Evolutionary conservation across 2,797 vertebrate genomes (phyloP).

Genomic region (Tadarida brasiliensis): DNA sequence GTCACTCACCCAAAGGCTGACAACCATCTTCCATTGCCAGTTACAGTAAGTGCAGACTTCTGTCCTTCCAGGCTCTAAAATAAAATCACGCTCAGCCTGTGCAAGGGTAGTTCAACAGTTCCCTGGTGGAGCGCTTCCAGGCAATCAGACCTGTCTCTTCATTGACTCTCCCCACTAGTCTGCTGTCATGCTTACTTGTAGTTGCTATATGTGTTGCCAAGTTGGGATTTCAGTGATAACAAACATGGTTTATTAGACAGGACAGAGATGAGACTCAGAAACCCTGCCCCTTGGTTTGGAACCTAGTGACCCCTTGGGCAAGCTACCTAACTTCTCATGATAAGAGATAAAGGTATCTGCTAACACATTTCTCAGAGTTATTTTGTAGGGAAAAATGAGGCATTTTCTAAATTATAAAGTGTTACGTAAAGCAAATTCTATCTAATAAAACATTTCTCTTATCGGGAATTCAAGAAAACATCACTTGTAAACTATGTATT

Average conservation of each 20-base stretch:
- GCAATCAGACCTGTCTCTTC: not conserved
- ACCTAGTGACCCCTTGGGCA: not conserved
- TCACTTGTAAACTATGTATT: not conserved
- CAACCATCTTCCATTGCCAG: not conserved
- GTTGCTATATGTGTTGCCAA: not conserved
- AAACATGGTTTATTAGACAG: not conserved
- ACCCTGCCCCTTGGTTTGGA: not conserved
- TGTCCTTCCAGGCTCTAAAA: not conserved
- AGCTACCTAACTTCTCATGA: not conserved
- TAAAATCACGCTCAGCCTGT: not conserved
- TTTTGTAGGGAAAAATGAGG: not conserved
- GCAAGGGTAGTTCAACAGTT: not conserved
- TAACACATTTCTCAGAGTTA: not conserved
- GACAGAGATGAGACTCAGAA: not conserved
- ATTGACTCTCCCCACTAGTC: not conserved
- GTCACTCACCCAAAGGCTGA: not conserved
- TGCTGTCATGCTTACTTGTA: not conserved
- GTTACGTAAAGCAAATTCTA: not conserved
- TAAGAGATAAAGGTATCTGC: not conserved
- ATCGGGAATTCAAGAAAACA: not conserved
- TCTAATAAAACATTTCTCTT: not conserved
- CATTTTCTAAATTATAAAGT: not conserved
- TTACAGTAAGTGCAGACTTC: no score
- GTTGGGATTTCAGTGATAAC: not conserved
- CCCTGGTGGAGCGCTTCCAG: not conserved